Evolutionary conservation across 2,888 invertebrate genomes (phyloP).

Genomic region (Trissolcus japonicus): DNA sequence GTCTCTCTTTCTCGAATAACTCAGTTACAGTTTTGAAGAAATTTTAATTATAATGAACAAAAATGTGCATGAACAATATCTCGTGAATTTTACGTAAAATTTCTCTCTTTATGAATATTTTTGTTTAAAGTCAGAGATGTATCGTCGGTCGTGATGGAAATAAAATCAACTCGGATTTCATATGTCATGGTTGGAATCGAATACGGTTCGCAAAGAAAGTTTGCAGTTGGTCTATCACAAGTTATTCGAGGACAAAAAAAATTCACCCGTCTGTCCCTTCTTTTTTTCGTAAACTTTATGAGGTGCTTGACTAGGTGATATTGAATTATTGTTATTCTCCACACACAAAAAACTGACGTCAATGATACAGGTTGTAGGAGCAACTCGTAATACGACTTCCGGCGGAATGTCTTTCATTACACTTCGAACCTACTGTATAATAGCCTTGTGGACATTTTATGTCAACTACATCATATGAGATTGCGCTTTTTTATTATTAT

Average conservation of each 20-base stretch:
- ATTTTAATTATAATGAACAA: too few species aligned
- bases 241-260: slow-evolving; percentile 15
- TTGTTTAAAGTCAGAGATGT: too few species aligned
- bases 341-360: slow-evolving; percentile 34
- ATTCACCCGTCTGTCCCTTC: slow-evolving; percentile 31
- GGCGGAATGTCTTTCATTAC: slow-evolving; percentile 50
- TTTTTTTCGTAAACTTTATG: slow-evolving; percentile 32
- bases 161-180: too few species aligned
- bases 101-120: too few species aligned
- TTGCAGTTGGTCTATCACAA: too few species aligned
- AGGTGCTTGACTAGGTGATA: slow-evolving; percentile 47
- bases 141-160: too few species aligned
- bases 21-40: too few species aligned
- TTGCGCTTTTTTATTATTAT: slow-evolving; percentile 28
- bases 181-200: too few species aligned
- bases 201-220: too few species aligned
- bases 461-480: slow-evolving; percentile 12
- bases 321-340: slow-evolving; percentile 45
- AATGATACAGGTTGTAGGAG: slow-evolving; percentile 47
- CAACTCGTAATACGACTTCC: slow-evolving; percentile 45
- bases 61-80: too few species aligned
- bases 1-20: too few species aligned
- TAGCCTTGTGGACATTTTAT: slow-evolving; percentile 29
- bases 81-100: too few species aligned
- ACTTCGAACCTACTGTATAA: slow-evolving; percentile 41